Base-by-base conservation (phyloP, 1,140 invertebrate species). In the Drosophila sproati region DNA sequence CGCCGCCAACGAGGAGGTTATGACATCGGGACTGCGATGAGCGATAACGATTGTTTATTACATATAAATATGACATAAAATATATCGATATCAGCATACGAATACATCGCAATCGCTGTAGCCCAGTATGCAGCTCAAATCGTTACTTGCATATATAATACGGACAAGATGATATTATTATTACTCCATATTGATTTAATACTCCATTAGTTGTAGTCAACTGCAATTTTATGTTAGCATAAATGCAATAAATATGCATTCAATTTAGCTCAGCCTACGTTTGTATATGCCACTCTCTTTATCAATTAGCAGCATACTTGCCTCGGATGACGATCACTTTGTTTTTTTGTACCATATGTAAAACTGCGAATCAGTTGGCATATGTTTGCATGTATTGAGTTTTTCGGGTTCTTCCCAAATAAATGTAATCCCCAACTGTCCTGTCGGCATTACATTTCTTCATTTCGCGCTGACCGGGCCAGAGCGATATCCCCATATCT, bases 1-100 rank as follows among this genome's bases (percentile, higher is more conserved):
- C 61, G 69, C 68, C 68, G 57, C 64, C 72, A 74, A 69, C 73
- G 73, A 75, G 73, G 73, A 75, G 73, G 73, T 75, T 75, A 75
- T 75, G 73, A 75, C 68, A 75, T 71, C 67, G 67, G 45, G 6
- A n/a, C 66, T 29, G 5, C 35, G 6, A 47, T 50, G 35, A 51
- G 31, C 66, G 67, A 74, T 70, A 74, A 6, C 57, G 32, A 56
- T 51, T 37, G 34, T 8, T 29, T 20, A 20, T 20, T 0, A 20
- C 0, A 50, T 2, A 39, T 35, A 28, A 28, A 39, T n/a, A n/a
- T n/a, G n/a, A n/a, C n/a, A n/a, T n/a, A n/a, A n/a, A n/a, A n/a
- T 5, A n/a, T 7, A 73, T 69, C 64, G 71, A 29, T 35, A 69
- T 35, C 39, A 52, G 20, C 28, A 10, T 34, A 28, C 5, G 3